Conservation (phyloP, 2,888 invertebrate genomes). For the Aphodius sticticus region DNA sequence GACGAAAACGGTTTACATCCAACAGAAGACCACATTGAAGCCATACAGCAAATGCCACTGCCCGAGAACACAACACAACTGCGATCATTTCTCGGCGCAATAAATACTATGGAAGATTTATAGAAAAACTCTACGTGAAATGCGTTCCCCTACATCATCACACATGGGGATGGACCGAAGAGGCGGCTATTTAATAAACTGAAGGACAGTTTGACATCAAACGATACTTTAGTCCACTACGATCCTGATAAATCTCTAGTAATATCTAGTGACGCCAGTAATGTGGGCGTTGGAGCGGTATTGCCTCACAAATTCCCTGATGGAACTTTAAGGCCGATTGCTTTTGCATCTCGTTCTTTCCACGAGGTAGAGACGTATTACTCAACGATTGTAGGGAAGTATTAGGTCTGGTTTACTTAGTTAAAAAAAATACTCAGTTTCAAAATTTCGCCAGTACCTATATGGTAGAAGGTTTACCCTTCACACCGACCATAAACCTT, state of each 20-base stretch:
- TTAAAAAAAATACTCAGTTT: too few species aligned
- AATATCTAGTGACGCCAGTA: conserved; percentile 14
- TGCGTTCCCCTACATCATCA: conserved; percentile 37
- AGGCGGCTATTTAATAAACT: not conserved
- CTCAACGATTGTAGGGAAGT: conserved; percentile 30
- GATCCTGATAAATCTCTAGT: conserved; percentile 11
- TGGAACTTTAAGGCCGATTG: conserved; percentile 28
- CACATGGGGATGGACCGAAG: not conserved
- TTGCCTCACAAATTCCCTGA: conserved; percentile 9
- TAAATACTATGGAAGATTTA: too few species aligned
- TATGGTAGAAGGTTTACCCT: too few species aligned
- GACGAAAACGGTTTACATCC: not conserved
- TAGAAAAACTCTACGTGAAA: conserved; percentile 35
- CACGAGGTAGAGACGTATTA: conserved; percentile 31
- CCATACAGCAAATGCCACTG: not conserved
- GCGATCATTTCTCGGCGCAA: conserved; percentile 29
- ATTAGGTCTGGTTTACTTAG: conserved; percentile 8
- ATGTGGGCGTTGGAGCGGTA: too few species aligned
- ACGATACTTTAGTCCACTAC: conserved; percentile 10
- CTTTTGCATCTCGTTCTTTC: conserved; percentile 39
- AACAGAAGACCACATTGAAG: too few species aligned
- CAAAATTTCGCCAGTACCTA: conserved; percentile 28
- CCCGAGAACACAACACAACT: not conserved
- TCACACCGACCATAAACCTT: too few species aligned
- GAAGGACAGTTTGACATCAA: not conserved